Conservation (phyloP, 2,888 invertebrate genomes). For the Diarsia rubi region DNA sequence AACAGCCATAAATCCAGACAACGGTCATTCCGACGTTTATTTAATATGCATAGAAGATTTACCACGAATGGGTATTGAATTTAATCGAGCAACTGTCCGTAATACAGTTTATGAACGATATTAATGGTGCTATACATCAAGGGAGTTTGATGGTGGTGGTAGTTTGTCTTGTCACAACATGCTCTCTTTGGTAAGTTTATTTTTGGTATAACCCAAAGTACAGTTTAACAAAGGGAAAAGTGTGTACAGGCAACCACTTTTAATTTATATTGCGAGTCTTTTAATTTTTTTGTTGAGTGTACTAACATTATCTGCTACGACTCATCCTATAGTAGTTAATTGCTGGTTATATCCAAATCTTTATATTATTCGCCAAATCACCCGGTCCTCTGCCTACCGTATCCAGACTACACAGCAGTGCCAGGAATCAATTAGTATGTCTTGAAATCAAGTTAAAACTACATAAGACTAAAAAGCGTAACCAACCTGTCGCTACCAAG, state of each 20-base stretch:
- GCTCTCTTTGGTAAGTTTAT: conserved; percentile 64
- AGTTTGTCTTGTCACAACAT: conserved; percentile 75
- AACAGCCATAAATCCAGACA: conserved; percentile 82
- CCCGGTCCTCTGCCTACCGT: neutral
- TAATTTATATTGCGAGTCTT: neutral
- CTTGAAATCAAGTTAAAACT: neutral
- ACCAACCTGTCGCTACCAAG: conserved; percentile 8
- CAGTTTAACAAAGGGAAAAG: conserved; percentile 6
- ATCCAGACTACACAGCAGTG: neutral
- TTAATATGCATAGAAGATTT: conserved; percentile 89
- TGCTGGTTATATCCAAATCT: neutral
- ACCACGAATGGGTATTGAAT: conserved; percentile 87
- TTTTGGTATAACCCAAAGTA: conserved; percentile 49
- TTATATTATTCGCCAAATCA: neutral
- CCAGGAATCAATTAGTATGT: neutral
- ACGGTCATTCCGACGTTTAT: conserved; percentile 84
- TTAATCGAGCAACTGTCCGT: conserved; percentile 83
- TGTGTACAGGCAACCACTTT: neutral
- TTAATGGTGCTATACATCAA: conserved; percentile 73
- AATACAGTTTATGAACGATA: conserved; percentile 84
- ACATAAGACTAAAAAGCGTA: neutral
- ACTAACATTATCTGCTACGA: conserved; percentile 6
- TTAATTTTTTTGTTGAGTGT: neutral
- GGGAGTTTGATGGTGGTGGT: conserved; percentile 66
- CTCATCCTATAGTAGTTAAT: neutral